phyloP scores from a whole-genome alignment of 2,797 vertebrate genomes.

The Coregonus ussuriensis region DNA sequence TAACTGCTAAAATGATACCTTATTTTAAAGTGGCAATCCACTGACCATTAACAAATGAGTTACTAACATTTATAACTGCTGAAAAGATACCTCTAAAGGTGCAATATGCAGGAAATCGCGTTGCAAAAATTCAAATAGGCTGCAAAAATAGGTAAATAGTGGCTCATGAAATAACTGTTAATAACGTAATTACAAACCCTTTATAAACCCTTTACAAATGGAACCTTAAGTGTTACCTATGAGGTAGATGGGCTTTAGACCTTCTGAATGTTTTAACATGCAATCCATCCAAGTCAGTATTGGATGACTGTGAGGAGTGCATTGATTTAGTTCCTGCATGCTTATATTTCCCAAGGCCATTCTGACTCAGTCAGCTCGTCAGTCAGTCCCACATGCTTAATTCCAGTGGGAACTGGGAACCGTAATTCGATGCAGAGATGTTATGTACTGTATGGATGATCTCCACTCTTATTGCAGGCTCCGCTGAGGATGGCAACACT shows the following conservation, averaged over 20 bases:
- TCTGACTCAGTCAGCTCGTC: not conserved
- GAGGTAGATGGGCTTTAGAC: not conserved
- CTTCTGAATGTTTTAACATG: not conserved
- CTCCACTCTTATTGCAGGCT: constrained; percentile 61
- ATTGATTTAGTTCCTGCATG: not conserved
- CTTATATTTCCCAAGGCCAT: not conserved
- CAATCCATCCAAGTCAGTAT: not conserved
- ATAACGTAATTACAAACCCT: too few relatives aligned
- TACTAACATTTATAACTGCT: too few relatives aligned
- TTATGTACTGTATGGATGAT: constrained; percentile 39
- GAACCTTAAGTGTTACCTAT: too few relatives aligned
- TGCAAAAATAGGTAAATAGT: too few relatives aligned
- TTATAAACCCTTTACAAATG: too few relatives aligned
- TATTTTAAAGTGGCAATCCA: too few relatives aligned
- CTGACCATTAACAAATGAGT: too few relatives aligned
- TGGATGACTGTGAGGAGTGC: not conserved
- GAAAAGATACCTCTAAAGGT: too few relatives aligned
- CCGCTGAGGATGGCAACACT: constrained; percentile 54
- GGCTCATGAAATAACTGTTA: too few relatives aligned
- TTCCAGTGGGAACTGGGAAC: constrained; percentile 47
- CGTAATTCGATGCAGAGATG: constrained; percentile 62
- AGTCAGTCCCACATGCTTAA: not conserved
- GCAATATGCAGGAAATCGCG: too few relatives aligned
- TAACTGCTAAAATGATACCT: too few relatives aligned
- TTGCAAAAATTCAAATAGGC: too few relatives aligned